These are phyloP conservation scores for Holotrichia oblita DNA, from an alignment of 1,140 invertebrate species.

Conservation along the genomic window DNA sequence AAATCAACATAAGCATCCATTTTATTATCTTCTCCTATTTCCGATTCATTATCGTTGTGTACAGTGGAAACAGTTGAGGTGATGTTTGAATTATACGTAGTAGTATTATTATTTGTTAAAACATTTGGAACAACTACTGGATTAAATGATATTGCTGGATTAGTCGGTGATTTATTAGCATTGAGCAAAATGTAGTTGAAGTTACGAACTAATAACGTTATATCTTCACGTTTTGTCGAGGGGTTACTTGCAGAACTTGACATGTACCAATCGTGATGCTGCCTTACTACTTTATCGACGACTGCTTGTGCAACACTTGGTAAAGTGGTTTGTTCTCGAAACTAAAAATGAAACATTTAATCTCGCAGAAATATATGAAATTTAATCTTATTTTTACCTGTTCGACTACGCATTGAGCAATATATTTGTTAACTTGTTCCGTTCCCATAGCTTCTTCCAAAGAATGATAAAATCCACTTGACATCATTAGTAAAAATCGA, in stretches of 20 bases:
- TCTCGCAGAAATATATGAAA: not conserved
- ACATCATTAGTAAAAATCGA: constrained; percentile 86
- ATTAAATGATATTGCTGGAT: constrained; percentile 67
- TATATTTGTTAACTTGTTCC: constrained; percentile 82
- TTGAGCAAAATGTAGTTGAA: constrained; percentile 84
- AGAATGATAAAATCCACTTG: constrained; percentile 84
- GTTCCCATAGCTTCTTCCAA: constrained; percentile 83
- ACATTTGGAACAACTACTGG: constrained; percentile 62
- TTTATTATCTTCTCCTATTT: constrained; percentile 53
- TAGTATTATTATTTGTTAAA: constrained; percentile 50
- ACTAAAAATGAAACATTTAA: constrained; percentile 66
- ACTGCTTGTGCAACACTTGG: constrained; percentile 87
- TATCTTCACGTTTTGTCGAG: constrained; percentile 74
- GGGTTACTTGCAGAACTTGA: constrained; percentile 65
- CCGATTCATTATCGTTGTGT: constrained; percentile 48
- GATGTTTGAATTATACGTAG: constrained; percentile 53
- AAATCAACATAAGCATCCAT: constrained; percentile 90
- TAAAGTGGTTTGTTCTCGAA: constrained; percentile 80
- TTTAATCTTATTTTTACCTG: constrained; percentile 65
- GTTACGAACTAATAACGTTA: constrained; percentile 86
- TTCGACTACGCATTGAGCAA: constrained; percentile 81
- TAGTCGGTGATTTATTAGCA: constrained; percentile 66
- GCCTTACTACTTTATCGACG: constrained; percentile 83
- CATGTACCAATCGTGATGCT: constrained; percentile 85
- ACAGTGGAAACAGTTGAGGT: constrained; percentile 57